A percentile compares a stretch with the other conserved stretches of the same genome.
Conservation (phyloP, 2,888 invertebrate genomes). For the Hedychridium roseum region DNA sequence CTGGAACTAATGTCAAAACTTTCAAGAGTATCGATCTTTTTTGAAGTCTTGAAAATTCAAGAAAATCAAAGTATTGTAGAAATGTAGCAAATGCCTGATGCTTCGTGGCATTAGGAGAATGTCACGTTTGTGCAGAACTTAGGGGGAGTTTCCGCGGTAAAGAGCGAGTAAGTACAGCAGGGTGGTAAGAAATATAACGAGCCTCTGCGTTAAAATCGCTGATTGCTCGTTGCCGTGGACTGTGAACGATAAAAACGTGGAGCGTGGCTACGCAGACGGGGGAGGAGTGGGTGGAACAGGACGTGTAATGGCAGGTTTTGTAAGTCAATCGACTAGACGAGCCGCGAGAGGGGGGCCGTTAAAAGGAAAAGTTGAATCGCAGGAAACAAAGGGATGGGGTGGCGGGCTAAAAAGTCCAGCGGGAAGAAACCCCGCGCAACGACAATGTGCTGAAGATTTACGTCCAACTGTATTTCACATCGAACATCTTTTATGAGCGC, state of each 20-base stretch:
- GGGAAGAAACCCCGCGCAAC: slow-evolving; percentile 35
- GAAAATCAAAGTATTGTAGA: too few species aligned
- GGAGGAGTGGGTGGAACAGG: slow-evolving; percentile 6
- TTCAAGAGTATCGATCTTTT: too few species aligned
- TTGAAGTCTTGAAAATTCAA: too few species aligned
- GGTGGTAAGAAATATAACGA: slow-evolving; percentile 20
- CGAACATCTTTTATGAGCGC: slow-evolving; percentile 45
- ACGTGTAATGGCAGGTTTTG: slow-evolving; percentile 19
- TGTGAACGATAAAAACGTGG: slow-evolving; percentile 25
- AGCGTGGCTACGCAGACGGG: slow-evolving; percentile 1
- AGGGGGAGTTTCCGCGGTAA: too few species aligned
- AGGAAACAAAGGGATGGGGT: slow-evolving; percentile 3
- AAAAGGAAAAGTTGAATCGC: slow-evolving; percentile 9
- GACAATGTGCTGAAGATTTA: slow-evolving; percentile 53
- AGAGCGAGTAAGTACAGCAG: too few species aligned
- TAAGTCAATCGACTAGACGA: slow-evolving; percentile 24
- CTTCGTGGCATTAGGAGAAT: too few species aligned
- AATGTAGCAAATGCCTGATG: too few species aligned
- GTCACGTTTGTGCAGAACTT: too few species aligned
- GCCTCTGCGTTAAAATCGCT: slow-evolving; percentile 21
- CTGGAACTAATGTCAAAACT: too few species aligned
- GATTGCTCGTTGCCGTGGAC: slow-evolving; percentile 30
- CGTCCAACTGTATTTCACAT: slow-evolving; percentile 52
- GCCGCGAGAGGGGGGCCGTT: too few species aligned
- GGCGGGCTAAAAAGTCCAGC: slow-evolving; percentile 20